Percentiles rank a stretch among this genome's conserved stretches.
Evolutionary conservation across 2,888 invertebrate species (phyloP).

Genomic region (Leistus spinibarbis): DNA sequence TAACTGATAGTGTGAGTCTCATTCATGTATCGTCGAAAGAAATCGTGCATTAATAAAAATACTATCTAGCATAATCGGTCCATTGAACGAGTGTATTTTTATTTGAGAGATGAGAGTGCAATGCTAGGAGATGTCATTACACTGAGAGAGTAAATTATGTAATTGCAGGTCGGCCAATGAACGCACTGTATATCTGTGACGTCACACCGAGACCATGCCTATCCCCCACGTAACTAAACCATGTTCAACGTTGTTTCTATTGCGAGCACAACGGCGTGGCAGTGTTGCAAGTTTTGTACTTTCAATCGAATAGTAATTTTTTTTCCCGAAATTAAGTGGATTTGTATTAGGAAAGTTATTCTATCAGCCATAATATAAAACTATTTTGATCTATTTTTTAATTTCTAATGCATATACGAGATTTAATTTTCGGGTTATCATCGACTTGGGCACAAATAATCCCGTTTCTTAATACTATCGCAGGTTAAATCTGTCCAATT

Average conservation of each 20-base stretch:
- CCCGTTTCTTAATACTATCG: no score
- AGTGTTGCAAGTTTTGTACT: not conserved
- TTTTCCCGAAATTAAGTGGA: no score
- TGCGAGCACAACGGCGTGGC: conserved; percentile 59
- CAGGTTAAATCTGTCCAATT: no score
- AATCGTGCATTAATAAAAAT: conserved; percentile 41
- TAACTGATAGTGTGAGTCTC: conserved; percentile 1
- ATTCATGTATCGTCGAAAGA: conserved; percentile 37
- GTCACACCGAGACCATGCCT: conserved; percentile 35
- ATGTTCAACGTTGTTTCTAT: conserved; percentile 62
- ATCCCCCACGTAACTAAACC: conserved; percentile 51
- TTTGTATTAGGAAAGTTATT: no score
- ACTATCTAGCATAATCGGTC: conserved; percentile 44
- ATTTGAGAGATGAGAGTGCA: conserved; percentile 31
- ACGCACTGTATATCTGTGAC: conserved; percentile 53
- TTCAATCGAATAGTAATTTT: no score
- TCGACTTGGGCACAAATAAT: no score
- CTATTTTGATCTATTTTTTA: no score
- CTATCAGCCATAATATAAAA: no score
- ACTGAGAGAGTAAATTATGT: conserved; percentile 56
- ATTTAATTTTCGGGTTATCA: no score
- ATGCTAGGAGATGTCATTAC: conserved; percentile 57
- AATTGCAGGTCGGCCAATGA: conserved; percentile 58
- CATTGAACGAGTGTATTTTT: conserved; percentile 41
- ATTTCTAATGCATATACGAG: no score